phyloP scores from a whole-genome alignment of 2,113 vertebrate species.

The Tor tambroides region DNA sequence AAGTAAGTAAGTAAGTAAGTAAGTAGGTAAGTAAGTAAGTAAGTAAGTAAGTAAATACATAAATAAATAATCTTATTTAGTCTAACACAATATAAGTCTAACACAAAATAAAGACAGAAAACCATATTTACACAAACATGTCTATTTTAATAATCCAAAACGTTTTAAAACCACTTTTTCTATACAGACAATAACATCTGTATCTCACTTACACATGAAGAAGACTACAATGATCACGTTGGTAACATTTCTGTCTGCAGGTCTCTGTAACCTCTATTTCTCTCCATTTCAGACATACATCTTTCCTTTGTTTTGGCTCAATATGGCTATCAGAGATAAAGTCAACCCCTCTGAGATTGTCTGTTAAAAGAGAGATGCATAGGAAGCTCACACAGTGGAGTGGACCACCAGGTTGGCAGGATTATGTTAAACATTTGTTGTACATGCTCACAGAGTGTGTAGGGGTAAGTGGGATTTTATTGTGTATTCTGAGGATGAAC shows the following conservation, averaged over 20 bases:
- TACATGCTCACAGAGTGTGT: conserved; percentile 56
- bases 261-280: conserved; percentile 1
- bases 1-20: too few relatives aligned
- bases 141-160: background rate
- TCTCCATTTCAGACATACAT: conserved; percentile 53
- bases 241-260: background rate
- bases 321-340: conserved; percentile 63
- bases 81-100: background rate
- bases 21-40: too few relatives aligned
- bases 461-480: conserved; percentile 25
- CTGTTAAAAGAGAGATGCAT: conserved; percentile 42
- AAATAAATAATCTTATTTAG: background rate
- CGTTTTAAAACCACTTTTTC: background rate
- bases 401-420: conserved; percentile 23
- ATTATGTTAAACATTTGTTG: conserved; percentile 58
- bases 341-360: conserved; percentile 48
- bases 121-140: background rate
- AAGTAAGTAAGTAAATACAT: too few relatives aligned
- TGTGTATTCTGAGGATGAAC: conserved; percentile 30
- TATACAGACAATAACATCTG: background rate
- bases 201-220: background rate
- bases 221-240: background rate
- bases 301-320: conserved; percentile 48
- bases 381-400: background rate
- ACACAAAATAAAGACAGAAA: background rate